Percentiles rank a stretch among this genome's conserved stretches.
phyloP scores from a whole-genome alignment of 2,888 invertebrate species.

The Aporophyla lueneburgensis region DNA sequence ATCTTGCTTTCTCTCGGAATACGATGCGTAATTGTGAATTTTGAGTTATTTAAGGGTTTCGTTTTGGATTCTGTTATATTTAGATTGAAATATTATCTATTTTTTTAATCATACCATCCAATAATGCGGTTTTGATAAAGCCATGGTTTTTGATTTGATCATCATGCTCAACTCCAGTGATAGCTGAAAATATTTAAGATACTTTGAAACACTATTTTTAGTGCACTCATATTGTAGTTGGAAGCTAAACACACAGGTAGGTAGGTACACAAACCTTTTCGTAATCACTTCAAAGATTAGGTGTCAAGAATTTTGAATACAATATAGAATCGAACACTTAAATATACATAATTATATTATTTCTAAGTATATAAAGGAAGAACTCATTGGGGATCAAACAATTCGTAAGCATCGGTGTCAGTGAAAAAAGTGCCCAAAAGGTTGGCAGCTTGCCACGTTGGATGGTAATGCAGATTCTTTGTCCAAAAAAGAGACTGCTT shows the following conservation, averaged over 20 bases:
- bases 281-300: neutral
- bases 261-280: neutral
- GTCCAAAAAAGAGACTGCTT: no score
- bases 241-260: no score
- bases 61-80: conserved; percentile 9
- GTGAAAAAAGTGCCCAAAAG: no score
- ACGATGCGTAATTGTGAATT: conserved; percentile 30
- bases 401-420: no score
- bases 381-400: no score
- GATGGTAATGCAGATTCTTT: no score
- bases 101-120: neutral
- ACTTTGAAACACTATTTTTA: neutral
- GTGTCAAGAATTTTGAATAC: no score
- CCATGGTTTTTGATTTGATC: neutral
- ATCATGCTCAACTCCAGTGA: neutral
- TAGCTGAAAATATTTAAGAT: neutral
- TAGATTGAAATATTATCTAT: neutral
- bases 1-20: conserved; percentile 60
- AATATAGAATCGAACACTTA: no score
- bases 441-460: no score
- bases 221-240: neutral
- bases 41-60: conserved; percentile 13
- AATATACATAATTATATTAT: no score
- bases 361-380: no score
- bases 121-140: no score